These are phyloP conservation scores for Nephrotoma appendiculata DNA, from an alignment of 2,888 invertebrate species.

Conservation along the genomic window DNA sequence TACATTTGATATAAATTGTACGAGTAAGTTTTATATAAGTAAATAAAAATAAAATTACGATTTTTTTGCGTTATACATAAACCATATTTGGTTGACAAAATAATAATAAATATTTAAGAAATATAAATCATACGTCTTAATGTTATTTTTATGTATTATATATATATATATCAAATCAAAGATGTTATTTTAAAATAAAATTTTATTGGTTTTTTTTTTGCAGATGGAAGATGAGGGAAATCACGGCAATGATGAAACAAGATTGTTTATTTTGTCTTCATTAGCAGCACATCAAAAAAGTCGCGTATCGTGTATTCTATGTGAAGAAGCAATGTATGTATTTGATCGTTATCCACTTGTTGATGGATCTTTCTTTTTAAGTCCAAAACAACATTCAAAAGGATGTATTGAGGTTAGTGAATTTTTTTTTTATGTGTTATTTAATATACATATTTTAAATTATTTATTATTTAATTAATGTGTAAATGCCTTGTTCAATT, in stretches of 20 bases:
- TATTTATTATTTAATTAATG: not conserved
- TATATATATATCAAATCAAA: not conserved
- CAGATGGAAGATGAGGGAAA: conserved; percentile 98
- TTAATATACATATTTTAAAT: not conserved
- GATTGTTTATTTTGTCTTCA: conserved; percentile 89
- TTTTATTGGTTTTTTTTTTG: conserved; percentile 23
- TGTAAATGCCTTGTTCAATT: too few species aligned
- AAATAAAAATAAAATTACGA: not conserved
- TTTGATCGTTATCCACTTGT: conserved; percentile 96
- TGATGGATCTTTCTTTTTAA: conserved; percentile 95
- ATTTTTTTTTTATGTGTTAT: not conserved
- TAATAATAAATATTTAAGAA: not conserved
- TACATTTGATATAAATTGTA: not conserved
- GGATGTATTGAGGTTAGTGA: conserved; percentile 68
- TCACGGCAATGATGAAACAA: conserved; percentile 95
- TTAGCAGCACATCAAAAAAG: conserved; percentile 83
- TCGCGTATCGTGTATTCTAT: conserved; percentile 72
- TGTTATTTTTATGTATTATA: not conserved
- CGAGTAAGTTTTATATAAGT: not conserved
- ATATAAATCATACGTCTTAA: not conserved
- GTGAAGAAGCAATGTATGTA: conserved; percentile 78
- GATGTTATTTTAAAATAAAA: not conserved
- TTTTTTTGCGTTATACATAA: not conserved
- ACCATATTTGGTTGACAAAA: not conserved
- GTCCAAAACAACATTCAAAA: conserved; percentile 80